Evolutionary conservation across 2,888 invertebrate genomes (phyloP).

Genomic region (Beris chalybata): DNA sequence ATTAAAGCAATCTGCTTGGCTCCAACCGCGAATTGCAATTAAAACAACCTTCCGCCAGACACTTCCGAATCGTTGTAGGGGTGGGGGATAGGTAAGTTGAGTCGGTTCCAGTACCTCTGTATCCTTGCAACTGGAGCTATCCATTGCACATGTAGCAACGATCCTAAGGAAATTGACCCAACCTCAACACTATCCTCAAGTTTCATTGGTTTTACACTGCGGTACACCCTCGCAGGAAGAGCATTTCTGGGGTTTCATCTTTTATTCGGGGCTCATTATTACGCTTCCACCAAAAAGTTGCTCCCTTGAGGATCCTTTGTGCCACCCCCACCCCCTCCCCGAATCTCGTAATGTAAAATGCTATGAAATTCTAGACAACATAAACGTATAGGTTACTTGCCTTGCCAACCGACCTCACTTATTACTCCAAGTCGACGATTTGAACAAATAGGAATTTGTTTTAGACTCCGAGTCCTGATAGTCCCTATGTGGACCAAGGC

Average conservation of each 20-base stretch:
- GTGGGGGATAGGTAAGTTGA: background rate
- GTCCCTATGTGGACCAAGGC: background rate
- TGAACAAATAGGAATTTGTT: constrained; percentile 19
- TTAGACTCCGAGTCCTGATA: background rate
- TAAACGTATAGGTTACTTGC: background rate
- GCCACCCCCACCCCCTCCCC: background rate
- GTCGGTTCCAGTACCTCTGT: background rate
- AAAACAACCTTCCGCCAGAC: constrained; percentile 43
- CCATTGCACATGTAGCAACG: background rate
- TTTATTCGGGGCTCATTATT: constrained; percentile 30
- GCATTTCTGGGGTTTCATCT: constrained; percentile 23
- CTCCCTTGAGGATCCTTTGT: constrained; percentile 3
- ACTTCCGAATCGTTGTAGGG: background rate
- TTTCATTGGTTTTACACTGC: constrained; percentile 15
- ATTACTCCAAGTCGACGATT: constrained; percentile 15
- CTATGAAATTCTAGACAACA: background rate
- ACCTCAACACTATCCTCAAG: background rate
- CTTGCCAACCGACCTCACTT: constrained; percentile 5
- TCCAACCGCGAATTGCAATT: constrained; percentile 48
- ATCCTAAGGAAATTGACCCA: background rate
- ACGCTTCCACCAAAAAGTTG: constrained; percentile 21
- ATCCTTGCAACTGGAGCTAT: constrained; percentile 6
- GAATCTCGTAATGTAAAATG: constrained; percentile 2
- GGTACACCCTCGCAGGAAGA: background rate
- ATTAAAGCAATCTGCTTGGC: constrained; percentile 45